phyloP scores from a whole-genome alignment of 2,888 invertebrate genomes.

The Junonia oenone region DNA sequence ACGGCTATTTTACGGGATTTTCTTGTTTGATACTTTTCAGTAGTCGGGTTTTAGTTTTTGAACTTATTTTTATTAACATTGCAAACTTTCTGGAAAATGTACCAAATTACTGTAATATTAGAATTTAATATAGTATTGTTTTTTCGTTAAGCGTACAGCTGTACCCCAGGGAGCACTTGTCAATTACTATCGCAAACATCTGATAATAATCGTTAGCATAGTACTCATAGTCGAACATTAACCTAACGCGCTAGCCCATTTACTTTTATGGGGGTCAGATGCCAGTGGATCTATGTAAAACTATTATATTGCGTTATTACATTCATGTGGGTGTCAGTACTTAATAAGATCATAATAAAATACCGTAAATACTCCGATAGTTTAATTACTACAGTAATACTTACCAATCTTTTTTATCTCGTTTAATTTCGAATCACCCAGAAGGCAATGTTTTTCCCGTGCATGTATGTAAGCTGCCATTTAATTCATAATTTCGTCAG shows the following conservation, averaged over 20 bases:
- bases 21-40: no score
- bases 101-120: not conserved
- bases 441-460: no score
- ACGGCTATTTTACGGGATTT: no score
- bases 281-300: not conserved
- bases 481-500: no score
- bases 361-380: no score
- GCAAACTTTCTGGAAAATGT: no score
- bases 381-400: no score
- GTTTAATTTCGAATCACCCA: no score
- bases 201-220: not conserved
- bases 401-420: no score
- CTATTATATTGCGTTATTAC: not conserved
- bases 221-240: not conserved
- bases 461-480: no score
- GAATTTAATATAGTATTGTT: not conserved
- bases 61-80: no score
- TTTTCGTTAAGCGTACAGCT: not conserved
- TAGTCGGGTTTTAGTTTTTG: no score
- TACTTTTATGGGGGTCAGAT: not conserved
- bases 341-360: not conserved
- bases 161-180: not conserved
- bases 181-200: not conserved
- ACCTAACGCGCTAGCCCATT: not conserved
- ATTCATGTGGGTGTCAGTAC: not conserved